phyloP scores from a whole-genome alignment of 2,113 vertebrate genomes.

The Garra rufa region DNA sequence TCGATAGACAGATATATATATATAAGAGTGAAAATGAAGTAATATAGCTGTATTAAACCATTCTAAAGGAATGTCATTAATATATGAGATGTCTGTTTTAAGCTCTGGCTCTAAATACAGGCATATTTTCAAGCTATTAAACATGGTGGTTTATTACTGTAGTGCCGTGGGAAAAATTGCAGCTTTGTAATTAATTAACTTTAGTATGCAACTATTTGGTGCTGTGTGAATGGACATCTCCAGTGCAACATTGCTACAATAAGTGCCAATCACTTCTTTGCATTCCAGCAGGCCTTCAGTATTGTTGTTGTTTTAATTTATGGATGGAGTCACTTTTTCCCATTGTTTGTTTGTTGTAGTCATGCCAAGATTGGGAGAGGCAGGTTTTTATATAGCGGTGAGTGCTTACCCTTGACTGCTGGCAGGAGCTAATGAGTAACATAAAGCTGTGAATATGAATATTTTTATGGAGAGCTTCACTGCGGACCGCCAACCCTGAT shows the following conservation, averaged over 20 bases:
- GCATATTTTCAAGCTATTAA: background rate
- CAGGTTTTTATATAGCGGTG: conserved; percentile 10
- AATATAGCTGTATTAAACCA: background rate
- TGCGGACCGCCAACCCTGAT: conserved; percentile 3
- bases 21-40: background rate
- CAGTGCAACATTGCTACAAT: background rate
- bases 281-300: background rate
- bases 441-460: conserved; percentile 24
- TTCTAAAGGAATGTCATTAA: background rate
- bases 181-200: conserved; percentile 17
- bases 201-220: conserved; percentile 16
- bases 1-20: background rate
- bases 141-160: background rate
- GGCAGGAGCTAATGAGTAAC: conserved; percentile 35
- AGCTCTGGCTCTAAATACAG: background rate
- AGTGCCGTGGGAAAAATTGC: background rate
- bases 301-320: conserved; percentile 4
- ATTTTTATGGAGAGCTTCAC: conserved; percentile 6
- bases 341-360: conserved; percentile 22
- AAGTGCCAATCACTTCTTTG: conserved; percentile 8
- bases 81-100: background rate
- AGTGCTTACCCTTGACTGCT: conserved; percentile 26
- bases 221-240: conserved; percentile 1
- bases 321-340: conserved; percentile 18
- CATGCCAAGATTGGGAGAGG: conserved; percentile 32